Evolutionary conservation across 2,797 vertebrate species (phyloP).

Genomic region (Sebastes oblongus): DNA sequence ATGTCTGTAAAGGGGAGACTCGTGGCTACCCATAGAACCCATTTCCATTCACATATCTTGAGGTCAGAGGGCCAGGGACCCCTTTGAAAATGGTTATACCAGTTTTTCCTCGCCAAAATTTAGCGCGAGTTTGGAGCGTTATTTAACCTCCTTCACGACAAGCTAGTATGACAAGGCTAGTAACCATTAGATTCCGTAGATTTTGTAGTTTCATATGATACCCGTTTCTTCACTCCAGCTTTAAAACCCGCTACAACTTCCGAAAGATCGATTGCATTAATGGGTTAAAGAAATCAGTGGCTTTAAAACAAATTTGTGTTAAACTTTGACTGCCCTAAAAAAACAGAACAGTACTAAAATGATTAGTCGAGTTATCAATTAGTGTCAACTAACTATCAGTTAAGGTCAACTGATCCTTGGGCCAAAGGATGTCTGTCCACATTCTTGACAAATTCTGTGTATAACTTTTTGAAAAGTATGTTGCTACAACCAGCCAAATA

Average conservation of each 20-base stretch:
- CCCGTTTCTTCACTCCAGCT: too few species aligned
- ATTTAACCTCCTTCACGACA: not conserved
- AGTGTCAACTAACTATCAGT: not conserved
- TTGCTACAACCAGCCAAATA: not conserved
- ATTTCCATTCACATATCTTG: too few species aligned
- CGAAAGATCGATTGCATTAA: too few species aligned
- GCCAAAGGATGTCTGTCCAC: not conserved
- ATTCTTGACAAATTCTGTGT: not conserved
- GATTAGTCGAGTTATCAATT: not conserved
- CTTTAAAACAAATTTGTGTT: not conserved
- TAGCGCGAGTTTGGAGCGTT: not conserved
- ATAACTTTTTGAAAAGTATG: not conserved
- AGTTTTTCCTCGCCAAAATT: too few species aligned
- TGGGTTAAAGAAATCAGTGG: not conserved
- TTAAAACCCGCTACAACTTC: too few species aligned
- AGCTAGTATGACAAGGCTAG: too few species aligned
- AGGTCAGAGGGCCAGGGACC: too few species aligned
- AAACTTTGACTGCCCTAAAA: not conserved
- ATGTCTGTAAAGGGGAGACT: too few species aligned
- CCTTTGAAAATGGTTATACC: too few species aligned
- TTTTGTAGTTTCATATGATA: too few species aligned
- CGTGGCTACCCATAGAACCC: fast-evolving
- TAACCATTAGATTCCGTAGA: too few species aligned
- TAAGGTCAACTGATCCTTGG: not conserved
- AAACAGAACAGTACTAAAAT: not conserved